Base-by-base conservation (phyloP, 2,797 vertebrate species). In the Coregonus suidteri region DNA sequence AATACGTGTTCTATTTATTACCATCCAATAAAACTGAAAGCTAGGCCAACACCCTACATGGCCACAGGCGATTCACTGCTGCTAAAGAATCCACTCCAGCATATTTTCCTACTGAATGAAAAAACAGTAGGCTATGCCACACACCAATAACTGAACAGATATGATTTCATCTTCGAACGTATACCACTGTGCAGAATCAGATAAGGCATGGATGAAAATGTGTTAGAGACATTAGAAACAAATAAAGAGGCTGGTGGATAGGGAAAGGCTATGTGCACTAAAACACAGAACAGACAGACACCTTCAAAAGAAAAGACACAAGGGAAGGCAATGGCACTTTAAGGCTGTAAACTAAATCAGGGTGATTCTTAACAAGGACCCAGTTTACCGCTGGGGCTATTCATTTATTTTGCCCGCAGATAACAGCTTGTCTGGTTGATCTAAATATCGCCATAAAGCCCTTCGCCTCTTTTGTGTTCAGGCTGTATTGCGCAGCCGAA, bases 391-490 rank as follows among this genome's bases (percentile, higher is more conserved):
- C 93, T 90, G 93, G 92, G 92, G 92, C 93, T 91, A 94, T 93
- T 93, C 87, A 93, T 88, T 90, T 91, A 91, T 93, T 94, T 93
- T 89, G 88, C 87, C 85, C 82, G 85, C 85, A 92, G 93, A 94
- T 93, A 94, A 93, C 90, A 94, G 92, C 90, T 90, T 90, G 92
- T 92, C 91, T 93, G 88, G 91, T 83, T 89, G 87, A 91, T 93
- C 91, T 93, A 90, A 93, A 93, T 91, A 86, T 93, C 91, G 80
- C 91, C 93, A 95, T 94, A 94, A 95, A 94, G 90, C 87, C 88
- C 89, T 89, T 91, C 89, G 89, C 88, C 81, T 88, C 90, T 92
- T 94, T 94, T 94, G 94, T 94, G 88, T 92, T 83, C 84, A 73
- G 87, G 74, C 87, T 84, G 85, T 88, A 92, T 87, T 87, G 91